phyloP scores from a whole-genome alignment of 2,113 vertebrate species.

The Rhinoptilus africanus region DNA sequence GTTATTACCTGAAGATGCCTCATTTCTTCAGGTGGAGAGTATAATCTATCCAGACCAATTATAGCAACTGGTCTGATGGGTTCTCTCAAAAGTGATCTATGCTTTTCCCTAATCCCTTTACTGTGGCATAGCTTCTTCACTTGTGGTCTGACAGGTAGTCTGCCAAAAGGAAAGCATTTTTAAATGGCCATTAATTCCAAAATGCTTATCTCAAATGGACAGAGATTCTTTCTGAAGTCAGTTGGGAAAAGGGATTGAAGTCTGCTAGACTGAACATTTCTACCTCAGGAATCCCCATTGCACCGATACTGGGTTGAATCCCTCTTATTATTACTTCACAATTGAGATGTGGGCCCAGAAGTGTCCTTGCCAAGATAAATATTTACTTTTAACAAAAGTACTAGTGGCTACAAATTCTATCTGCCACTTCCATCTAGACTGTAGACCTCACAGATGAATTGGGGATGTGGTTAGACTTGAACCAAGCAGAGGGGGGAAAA shows the following conservation, averaged over 20 bases:
- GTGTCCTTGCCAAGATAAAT: constrained; percentile 15
- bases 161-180: constrained; percentile 17
- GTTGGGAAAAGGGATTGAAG: constrained; percentile 26
- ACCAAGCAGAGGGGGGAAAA: not conserved
- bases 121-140: not conserved
- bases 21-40: not conserved
- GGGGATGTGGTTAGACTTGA: not conserved
- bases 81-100: not conserved
- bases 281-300: not conserved
- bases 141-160: not conserved
- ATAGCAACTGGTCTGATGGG: not conserved
- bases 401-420: not conserved
- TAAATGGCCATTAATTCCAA: constrained; percentile 36
- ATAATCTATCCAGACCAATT: not conserved
- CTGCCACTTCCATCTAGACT: not conserved
- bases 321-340: not conserved
- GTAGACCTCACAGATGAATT: not conserved
- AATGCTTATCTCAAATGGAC: constrained; percentile 35
- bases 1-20: not conserved
- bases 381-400: constrained; percentile 18
- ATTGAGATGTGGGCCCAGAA: not conserved
- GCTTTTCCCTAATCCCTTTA: constrained; percentile 8
- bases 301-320: not conserved
- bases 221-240: constrained; percentile 13
- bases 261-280: not conserved